phyloP scores from a whole-genome alignment of 2,888 invertebrate genomes.

The Netelia inedita region DNA sequence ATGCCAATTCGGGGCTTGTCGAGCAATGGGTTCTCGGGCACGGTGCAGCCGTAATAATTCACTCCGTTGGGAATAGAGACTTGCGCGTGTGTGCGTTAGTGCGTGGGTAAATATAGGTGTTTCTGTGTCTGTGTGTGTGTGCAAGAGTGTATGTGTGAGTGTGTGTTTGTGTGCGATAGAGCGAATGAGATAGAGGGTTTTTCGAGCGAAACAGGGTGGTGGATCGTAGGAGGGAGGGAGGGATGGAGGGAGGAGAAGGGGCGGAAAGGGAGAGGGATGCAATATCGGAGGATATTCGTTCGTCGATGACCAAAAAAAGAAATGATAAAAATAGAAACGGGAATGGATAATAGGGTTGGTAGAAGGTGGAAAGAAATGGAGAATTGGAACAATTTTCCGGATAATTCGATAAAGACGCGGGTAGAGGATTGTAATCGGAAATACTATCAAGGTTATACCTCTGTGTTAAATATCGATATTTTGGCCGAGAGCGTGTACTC shows the following conservation, averaged over 20 bases:
- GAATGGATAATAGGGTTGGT: conserved; percentile 37
- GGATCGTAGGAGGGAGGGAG: background rate
- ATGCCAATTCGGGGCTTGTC: conserved; percentile 69
- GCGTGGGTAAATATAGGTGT: background rate
- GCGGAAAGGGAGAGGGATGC: background rate
- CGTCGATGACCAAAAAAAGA: conserved; percentile 47
- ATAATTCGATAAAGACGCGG: conserved; percentile 24
- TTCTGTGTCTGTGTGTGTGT: background rate
- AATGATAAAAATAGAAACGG: background rate
- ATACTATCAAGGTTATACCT: background rate
- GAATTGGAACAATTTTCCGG: conserved; percentile 36
- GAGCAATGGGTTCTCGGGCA: conserved; percentile 66
- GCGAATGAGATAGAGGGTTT: conserved; percentile 26
- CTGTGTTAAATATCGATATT: background rate
- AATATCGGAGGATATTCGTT: conserved; percentile 43
- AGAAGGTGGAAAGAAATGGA: conserved; percentile 16
- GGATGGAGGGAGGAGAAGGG: background rate
- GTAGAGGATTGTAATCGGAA: background rate
- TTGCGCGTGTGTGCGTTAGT: background rate
- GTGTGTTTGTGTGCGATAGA: conserved; percentile 16
- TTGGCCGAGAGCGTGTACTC: background rate
- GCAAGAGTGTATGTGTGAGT: background rate
- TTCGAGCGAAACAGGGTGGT: conserved; percentile 2
- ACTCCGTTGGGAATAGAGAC: conserved; percentile 49
- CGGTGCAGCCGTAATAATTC: conserved; percentile 67